Evolutionary conservation across 2,888 invertebrate species (phyloP), one percentile per base, ranked within the genome.

Genomic region (Andrena camellia): DNA sequence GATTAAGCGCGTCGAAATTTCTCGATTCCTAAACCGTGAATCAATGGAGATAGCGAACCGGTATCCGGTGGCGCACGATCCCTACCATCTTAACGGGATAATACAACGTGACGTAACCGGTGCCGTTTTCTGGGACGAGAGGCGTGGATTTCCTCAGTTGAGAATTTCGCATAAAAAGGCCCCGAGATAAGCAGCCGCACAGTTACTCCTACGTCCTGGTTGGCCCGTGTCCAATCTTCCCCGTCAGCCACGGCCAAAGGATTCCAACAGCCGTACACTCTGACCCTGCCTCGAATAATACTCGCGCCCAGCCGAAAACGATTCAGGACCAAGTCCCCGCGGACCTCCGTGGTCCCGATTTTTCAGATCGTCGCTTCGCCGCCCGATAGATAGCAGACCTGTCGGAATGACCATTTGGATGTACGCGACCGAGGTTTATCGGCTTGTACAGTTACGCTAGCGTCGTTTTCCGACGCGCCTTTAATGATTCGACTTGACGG

Each of bases 151-250:
- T 81, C 77, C 76, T 63, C 54, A 59, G 48, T 54, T 68, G 66
- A 70, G 84, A 86, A 84, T 78, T 81, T 78, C 78, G 68, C 79
- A 64, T 81, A 70, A 83, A 78, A 42, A 17, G 17, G 60, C 33
- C n/a, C 52, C 54, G 62, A 81, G 85, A 81, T 86, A 86, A 86
- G 72, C 77, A 13, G 8, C 23, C 59, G 64, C 74, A 78, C 84
- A 86, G 86, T 87, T 86, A 86, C 81, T 78, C 63, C 76, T 66
- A 78, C 85, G 87, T 86, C 73, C 83, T 71, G 80, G 23, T 87
- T 87, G 87, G 87, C 86, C 29, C 23, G 1, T n/a, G 60, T 81
- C 87, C 87, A 87, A 80, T 70, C 68, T 72, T 62, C 78, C 74
- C 60, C 60, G 26, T 63, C 68, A 59, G 52, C 59, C 70, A 52